Evolutionary conservation across 2,113 vertebrate species (phyloP).

Genomic region (Psettodes erumei): DNA sequence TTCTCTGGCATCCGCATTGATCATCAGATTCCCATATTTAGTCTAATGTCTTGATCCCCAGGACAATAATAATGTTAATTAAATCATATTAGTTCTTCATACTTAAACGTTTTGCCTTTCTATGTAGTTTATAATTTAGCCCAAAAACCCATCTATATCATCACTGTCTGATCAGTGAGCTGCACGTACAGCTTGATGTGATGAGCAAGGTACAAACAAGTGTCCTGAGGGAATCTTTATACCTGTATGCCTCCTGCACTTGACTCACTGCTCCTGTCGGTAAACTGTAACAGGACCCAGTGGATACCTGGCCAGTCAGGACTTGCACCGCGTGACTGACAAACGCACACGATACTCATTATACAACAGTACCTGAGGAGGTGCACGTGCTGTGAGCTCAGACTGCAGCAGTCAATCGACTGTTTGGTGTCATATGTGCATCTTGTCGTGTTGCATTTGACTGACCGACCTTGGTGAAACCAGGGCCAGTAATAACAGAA

Average conservation of each 20-base stretch:
- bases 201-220: conserved; percentile 22
- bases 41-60: background rate
- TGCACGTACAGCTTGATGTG: conserved; percentile 14
- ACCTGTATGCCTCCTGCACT: conserved; percentile 1
- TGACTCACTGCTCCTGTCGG: background rate
- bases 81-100: too few relatives aligned
- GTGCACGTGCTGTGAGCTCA: conserved; percentile 14
- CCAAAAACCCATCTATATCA: background rate
- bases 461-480: background rate
- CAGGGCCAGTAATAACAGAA: background rate
- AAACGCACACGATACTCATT: conserved; percentile 34
- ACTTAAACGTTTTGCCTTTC: background rate
- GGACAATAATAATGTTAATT: too few relatives aligned
- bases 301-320: conserved; percentile 42
- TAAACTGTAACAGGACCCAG: conserved; percentile 41
- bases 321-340: conserved; percentile 38
- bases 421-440: background rate
- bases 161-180: background rate
- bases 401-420: background rate
- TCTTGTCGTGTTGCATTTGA: background rate
- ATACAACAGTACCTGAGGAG: conserved; percentile 16
- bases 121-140: too few relatives aligned
- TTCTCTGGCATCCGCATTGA: too few relatives aligned
- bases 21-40: background rate
- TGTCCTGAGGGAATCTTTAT: conserved; percentile 26